Base-by-base conservation (phyloP, 2,888 invertebrate genomes). In the Rhamphomyia laevipes region DNA sequence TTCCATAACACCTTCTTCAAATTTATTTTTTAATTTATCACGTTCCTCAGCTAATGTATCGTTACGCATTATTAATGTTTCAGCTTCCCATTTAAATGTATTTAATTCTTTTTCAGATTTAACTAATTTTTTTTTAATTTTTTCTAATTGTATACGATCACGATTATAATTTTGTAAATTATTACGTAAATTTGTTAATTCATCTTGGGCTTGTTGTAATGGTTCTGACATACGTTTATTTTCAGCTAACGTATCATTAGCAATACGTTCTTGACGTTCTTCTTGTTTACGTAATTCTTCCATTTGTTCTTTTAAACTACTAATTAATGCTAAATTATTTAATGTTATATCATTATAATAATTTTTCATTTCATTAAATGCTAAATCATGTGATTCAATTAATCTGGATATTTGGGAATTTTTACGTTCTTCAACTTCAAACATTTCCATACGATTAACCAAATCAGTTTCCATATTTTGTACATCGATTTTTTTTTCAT, bases 331-430 rank as follows among this genome's bases (percentile, higher is more conserved):
- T 55, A 95, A 74, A 70, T 95, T 95, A 67, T 94, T 94, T 13
- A 92, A 73, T 0, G 92, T 92, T 47, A 95, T 93, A 60, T 94
- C 92, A 61, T 93, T 93, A 63, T 94, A 96, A 71, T 94, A 95
- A 67, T 86, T 88, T 67, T 93, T 94, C 72, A 95, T 83, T 65
- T 94, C 90, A 41, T 81, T 77, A 64, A 92, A 90, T 0, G 89
- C 84, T 58, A 80, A 80, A 54, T 91, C 90, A 62, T 96, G 93
- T 60, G 85, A 81, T 33, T 78, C 75, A 55, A 88, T 86, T 51
- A 95, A 70, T 37, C 83, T 83, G 11, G 82, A 78, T 5, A 94
- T 79, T 64, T 93, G 93, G 46, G 80, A 80, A 68, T 92, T 92
- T 71, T 95, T 95, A 40, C 91, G 77, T 63, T 93, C 92, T 64